phyloP scores from a whole-genome alignment of 2,113 vertebrate species.

The Scomber scombrus region DNA sequence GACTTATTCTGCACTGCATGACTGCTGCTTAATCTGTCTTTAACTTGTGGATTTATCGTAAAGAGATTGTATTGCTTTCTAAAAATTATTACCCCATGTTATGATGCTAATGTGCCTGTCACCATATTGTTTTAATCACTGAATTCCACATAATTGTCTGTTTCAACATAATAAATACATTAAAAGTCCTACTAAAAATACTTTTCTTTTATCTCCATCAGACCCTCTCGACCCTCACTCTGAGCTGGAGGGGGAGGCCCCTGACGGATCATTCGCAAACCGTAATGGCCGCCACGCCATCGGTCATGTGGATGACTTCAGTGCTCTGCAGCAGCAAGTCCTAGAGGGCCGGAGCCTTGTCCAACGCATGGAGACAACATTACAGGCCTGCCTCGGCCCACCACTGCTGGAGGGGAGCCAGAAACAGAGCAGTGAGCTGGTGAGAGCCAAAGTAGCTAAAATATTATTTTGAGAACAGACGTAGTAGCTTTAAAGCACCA shows the following conservation, averaged over 20 bases:
- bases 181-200: neutral
- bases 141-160: neutral
- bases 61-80: conserved; percentile 1
- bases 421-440: conserved; percentile 66
- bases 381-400: conserved; percentile 73
- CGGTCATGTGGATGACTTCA: conserved; percentile 89
- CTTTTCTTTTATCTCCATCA: conserved; percentile 28
- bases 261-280: conserved; percentile 79
- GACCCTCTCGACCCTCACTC: conserved; percentile 82
- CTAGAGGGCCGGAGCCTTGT: conserved; percentile 87
- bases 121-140: conserved; percentile 13
- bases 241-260: conserved; percentile 85
- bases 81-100: conserved; percentile 6
- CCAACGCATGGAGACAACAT: conserved; percentile 84
- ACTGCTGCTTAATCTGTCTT: conserved; percentile 28
- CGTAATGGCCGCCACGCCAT: conserved; percentile 87
- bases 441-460: conserved; percentile 37
- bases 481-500: neutral
- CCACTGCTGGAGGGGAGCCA: conserved; percentile 62
- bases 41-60: neutral
- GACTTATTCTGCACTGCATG: conserved; percentile 64
- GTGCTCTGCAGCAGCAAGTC: conserved; percentile 89
- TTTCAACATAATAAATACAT: neutral
- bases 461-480: no score
- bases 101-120: neutral